Evolutionary conservation across 2,113 vertebrate genomes (phyloP).

Genomic region (Thalassarche chlororhynchos): DNA sequence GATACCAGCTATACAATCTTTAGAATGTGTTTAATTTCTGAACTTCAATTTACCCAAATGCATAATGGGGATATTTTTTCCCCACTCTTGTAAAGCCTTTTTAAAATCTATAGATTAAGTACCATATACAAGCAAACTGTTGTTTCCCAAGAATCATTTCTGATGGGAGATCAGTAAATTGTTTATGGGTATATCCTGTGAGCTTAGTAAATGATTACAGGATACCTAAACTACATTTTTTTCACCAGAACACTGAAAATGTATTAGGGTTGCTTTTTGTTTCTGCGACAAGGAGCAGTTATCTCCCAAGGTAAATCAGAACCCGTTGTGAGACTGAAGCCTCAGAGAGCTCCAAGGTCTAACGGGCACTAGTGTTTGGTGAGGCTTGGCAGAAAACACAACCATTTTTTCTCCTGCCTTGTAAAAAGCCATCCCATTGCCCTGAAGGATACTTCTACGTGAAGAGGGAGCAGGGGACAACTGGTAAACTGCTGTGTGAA

Average conservation of each 20-base stretch:
- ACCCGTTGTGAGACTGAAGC: accelerated
- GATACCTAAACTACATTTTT: background rate
- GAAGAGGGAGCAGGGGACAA: background rate
- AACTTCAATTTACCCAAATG: background rate
- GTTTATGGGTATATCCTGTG: background rate
- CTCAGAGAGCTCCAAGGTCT: background rate
- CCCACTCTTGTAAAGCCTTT: background rate
- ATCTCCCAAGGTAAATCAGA: background rate
- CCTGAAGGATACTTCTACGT: background rate
- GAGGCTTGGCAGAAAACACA: background rate
- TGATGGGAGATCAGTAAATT: background rate
- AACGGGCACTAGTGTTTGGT: background rate
- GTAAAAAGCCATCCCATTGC: background rate
- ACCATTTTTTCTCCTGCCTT: background rate
- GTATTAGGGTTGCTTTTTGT: background rate
- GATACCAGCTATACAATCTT: background rate
- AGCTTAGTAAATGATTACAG: background rate
- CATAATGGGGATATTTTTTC: background rate
- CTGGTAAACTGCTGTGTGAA: background rate
- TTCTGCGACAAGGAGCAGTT: background rate
- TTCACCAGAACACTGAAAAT: background rate
- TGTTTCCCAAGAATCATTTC: background rate
- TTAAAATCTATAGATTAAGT: background rate
- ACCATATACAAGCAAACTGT: background rate
- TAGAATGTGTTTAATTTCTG: background rate